Percentiles rank a stretch among this genome's conserved stretches.
These are phyloP conservation scores for Podotricha telesiphe DNA, from an alignment of 2,888 invertebrate genomes.

Conservation along the genomic window DNA sequence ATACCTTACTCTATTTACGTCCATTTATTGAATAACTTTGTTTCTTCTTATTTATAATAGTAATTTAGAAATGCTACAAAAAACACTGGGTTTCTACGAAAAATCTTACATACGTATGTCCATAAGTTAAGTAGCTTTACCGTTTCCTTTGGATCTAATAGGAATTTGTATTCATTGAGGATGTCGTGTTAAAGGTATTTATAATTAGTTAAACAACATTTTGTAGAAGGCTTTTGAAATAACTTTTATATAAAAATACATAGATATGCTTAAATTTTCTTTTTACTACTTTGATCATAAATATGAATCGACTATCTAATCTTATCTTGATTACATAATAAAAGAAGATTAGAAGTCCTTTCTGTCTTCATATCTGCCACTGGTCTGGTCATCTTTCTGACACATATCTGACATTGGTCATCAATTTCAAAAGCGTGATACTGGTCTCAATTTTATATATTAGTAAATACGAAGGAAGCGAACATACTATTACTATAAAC, in stretches of 20 bases:
- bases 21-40: constrained; percentile 21
- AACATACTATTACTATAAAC: neutral
- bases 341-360: too few relatives aligned
- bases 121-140: constrained; percentile 17
- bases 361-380: too few relatives aligned
- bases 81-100: constrained; percentile 13
- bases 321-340: too few relatives aligned
- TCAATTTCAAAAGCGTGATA: too few relatives aligned
- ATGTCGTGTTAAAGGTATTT: constrained; percentile 10
- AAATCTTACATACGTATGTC: constrained; percentile 5
- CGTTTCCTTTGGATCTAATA: constrained; percentile 6
- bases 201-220: neutral
- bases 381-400: too few relatives aligned
- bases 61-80: constrained; percentile 19
- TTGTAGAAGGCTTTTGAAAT: neutral
- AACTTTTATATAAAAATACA: neutral
- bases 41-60: constrained; percentile 22
- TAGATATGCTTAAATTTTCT: neutral
- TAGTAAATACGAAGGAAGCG: too few relatives aligned
- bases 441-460: too few relatives aligned
- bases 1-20: constrained; percentile 26
- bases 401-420: too few relatives aligned
- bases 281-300: too few relatives aligned
- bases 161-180: constrained; percentile 21
- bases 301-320: too few relatives aligned